These are phyloP conservation scores for Protodeltote pygarga DNA, from an alignment of 2,888 invertebrate genomes.

Conservation along the genomic window DNA sequence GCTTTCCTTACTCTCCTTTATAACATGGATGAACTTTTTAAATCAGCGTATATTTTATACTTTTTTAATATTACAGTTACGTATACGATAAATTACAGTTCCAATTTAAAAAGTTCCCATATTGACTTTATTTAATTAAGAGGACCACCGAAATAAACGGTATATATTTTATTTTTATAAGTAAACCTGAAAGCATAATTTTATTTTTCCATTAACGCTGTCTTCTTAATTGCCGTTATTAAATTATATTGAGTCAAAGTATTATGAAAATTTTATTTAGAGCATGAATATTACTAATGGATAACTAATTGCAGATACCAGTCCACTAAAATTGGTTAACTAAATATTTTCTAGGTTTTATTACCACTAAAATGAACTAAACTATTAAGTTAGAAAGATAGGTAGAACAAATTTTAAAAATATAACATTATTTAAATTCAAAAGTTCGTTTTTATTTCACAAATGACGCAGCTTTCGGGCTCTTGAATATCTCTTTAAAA, in stretches of 20 bases:
- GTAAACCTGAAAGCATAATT: constrained; percentile 59
- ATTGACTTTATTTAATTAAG: constrained; percentile 39
- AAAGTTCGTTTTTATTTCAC: constrained; percentile 32
- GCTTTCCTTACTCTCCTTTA: no score
- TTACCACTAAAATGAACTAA: constrained; percentile 3
- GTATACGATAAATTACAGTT: no score
- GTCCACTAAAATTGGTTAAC: constrained; percentile 16
- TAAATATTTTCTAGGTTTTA: constrained; percentile 12
- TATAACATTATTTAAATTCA: constrained; percentile 24
- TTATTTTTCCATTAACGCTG: constrained; percentile 66
- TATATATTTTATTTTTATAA: constrained; percentile 49
- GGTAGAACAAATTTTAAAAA: constrained; percentile 16
- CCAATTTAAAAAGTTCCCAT: no score
- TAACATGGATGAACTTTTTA: no score
- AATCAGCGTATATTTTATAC: no score
- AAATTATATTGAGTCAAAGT: constrained; percentile 54
- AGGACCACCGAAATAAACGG: constrained; percentile 32
- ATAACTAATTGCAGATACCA: constrained; percentile 47
- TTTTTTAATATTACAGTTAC: no score
- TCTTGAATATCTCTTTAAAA: constrained; percentile 39
- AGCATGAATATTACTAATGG: constrained; percentile 54
- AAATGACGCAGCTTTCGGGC: constrained; percentile 34
- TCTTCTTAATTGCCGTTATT: constrained; percentile 63
- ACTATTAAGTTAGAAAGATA: constrained; percentile 15
- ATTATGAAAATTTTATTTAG: constrained; percentile 50